Evolutionary conservation across 2,113 vertebrate genomes (phyloP), one percentile per base, ranked within the genome.

Genomic region (Muntiacus reevesi): DNA sequence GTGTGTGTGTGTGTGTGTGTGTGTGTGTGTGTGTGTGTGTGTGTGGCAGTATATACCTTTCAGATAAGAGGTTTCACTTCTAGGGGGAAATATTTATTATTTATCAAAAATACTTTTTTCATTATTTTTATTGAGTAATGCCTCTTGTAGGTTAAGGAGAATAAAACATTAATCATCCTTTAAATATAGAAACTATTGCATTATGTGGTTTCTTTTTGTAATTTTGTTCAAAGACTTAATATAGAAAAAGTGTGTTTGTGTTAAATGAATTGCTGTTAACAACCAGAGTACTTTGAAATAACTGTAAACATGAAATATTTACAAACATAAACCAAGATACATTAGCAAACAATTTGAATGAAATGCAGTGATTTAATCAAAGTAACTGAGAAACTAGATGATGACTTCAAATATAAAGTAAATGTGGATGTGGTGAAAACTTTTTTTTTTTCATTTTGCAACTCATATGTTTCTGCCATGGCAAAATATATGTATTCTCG

Each of bases 261-360:
- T 96, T 83, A 78, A 92, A 83, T 91, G 25, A 76, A 84, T 87
- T 87, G 40, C 36, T 89, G 59, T 62, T 87, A 91, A 81, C 28
- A 71, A 28, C 40, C 92, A 36, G 33, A 91, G 11, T 86, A 6
- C 30, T 97, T 94, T 93, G 67, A 97, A 89, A 94, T 76, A 97
- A 27, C 86, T 95, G 7, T 89, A 89, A 93, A 89, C 27, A n/a
- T 88, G 81, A 91, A 86, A 43, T 97, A 87, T 93, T 95, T 95
- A 85, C 17, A 97, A 93, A 85, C 5, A 33, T 85, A 43, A 89
- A 52, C 47, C 57, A 74, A 83, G 23, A 67, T 83, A 60, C 62
- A 50, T 87, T 86, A 28, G 8, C 54, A 96, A 94, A 86, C 33
- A 90, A 36, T 78, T 92, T 95, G 45, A 96, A 85, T 89, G 19